Percentiles rank a stretch among this genome's conserved stretches.
phyloP scores from a whole-genome alignment of 2,113 vertebrate species.

The Laticauda colubrina region DNA sequence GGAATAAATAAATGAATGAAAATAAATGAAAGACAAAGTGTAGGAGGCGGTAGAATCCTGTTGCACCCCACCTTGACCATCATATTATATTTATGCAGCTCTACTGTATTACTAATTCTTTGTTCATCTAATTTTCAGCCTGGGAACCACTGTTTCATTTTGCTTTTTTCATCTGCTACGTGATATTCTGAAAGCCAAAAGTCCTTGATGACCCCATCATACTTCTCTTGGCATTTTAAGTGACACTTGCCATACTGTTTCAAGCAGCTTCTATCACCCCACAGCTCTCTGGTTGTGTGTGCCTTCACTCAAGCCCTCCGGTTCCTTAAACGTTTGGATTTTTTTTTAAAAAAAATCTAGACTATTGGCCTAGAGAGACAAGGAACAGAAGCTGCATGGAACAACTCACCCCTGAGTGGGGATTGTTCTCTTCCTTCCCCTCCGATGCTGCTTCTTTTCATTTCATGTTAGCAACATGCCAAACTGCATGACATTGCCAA shows the following conservation, averaged over 20 bases:
- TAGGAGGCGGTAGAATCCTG: constrained; percentile 28
- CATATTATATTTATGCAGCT: constrained; percentile 66
- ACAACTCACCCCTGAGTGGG: background rate
- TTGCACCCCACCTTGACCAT: constrained; percentile 61
- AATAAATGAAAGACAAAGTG: constrained; percentile 56
- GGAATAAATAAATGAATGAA: background rate
- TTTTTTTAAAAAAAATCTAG: constrained; percentile 46
- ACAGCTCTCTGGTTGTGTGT: constrained; percentile 50
- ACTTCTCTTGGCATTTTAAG: constrained; percentile 59
- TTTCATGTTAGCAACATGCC: constrained; percentile 3
- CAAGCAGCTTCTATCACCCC: constrained; percentile 50
- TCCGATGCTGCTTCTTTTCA: constrained; percentile 2
- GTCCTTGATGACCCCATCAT: constrained; percentile 55
- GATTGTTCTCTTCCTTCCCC: background rate
- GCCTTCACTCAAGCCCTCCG: constrained; percentile 39
- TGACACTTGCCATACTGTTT: constrained; percentile 49
- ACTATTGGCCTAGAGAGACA: constrained; percentile 33
- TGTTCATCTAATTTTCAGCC: constrained; percentile 70
- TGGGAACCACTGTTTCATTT: constrained; percentile 55
- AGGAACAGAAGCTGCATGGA: constrained; percentile 23
- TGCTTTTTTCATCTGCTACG: constrained; percentile 58
- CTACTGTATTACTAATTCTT: constrained; percentile 71
- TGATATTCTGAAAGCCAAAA: constrained; percentile 57
- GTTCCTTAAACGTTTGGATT: constrained; percentile 51
- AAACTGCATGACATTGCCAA: constrained; percentile 13